Evolutionary conservation across 2,888 invertebrate genomes (phyloP).

Genomic region (Epirrhoe alternata): DNA sequence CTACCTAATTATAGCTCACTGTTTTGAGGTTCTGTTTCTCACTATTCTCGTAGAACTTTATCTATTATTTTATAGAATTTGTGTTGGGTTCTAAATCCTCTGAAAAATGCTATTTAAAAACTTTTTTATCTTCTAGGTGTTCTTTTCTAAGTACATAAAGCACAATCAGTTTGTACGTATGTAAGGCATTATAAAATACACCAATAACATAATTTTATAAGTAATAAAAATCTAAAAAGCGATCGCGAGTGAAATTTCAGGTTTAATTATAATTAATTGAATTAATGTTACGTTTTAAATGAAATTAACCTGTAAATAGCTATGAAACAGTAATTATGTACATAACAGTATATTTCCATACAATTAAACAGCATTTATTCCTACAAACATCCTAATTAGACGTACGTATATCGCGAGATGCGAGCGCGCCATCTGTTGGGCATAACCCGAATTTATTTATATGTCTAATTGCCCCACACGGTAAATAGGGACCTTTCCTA

Average conservation of each 20-base stretch:
- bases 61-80: too few relatives aligned
- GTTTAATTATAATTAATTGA: neutral
- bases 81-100: too few relatives aligned
- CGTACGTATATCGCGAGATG: constrained; percentile 74
- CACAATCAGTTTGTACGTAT: too few relatives aligned
- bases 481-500: constrained; percentile 49
- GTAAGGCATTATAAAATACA: too few relatives aligned
- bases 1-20: neutral
- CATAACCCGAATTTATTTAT: constrained; percentile 81
- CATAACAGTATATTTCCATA: constrained; percentile 19
- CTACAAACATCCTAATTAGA: constrained; percentile 66
- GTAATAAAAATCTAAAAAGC: neutral
- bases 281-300: neutral
- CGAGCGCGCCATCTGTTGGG: constrained; percentile 79
- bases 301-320: constrained; percentile 8
- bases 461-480: constrained; percentile 79
- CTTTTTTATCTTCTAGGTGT: too few relatives aligned
- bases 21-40: too few relatives aligned
- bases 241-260: neutral
- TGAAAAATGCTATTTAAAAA: too few relatives aligned
- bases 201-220: neutral
- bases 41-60: too few relatives aligned
- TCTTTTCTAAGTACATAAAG: too few relatives aligned
- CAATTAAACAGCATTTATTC: constrained; percentile 26
- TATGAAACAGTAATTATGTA: constrained; percentile 20